A percentile compares a stretch with the other conserved stretches of the same genome.
These are phyloP conservation scores for Xanthia icteritia DNA, from an alignment of 2,888 invertebrate species.

Conservation along the genomic window DNA sequence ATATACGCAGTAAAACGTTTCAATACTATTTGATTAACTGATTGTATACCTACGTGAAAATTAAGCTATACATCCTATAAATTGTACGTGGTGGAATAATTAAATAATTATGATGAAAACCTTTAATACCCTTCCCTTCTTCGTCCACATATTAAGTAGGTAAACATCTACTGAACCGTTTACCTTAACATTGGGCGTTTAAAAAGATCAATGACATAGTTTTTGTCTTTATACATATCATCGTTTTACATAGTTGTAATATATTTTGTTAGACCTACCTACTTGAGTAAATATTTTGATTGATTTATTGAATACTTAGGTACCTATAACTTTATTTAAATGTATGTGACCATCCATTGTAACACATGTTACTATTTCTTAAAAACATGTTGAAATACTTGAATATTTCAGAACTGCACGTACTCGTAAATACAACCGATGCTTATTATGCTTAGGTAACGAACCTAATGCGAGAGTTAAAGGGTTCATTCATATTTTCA, in stretches of 20 bases:
- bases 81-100: background rate
- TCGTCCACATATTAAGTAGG: background rate
- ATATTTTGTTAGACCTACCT: background rate
- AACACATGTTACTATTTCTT: background rate
- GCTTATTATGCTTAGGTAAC: constrained; percentile 53
- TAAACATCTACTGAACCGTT: no score
- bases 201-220: background rate
- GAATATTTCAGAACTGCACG: constrained; percentile 1
- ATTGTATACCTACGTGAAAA: constrained; percentile 23
- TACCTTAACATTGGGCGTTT: background rate
- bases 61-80: background rate
- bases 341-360: background rate
- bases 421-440: no score
- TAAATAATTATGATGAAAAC: constrained; percentile 23
- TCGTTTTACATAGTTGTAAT: background rate
- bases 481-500: constrained; percentile 60
- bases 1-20: constrained; percentile 28
- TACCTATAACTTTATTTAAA: background rate
- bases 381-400: constrained; percentile 14
- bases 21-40: constrained; percentile 32
- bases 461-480: constrained; percentile 61
- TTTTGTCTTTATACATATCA: no score
- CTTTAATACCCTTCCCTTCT: constrained; percentile 2
- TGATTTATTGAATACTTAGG: background rate
- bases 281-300: background rate